A percentile compares a stretch with the other conserved stretches of the same genome.
These are phyloP conservation scores for Meta bourneti DNA, from an alignment of 2,888 invertebrate genomes.

Conservation along the genomic window DNA sequence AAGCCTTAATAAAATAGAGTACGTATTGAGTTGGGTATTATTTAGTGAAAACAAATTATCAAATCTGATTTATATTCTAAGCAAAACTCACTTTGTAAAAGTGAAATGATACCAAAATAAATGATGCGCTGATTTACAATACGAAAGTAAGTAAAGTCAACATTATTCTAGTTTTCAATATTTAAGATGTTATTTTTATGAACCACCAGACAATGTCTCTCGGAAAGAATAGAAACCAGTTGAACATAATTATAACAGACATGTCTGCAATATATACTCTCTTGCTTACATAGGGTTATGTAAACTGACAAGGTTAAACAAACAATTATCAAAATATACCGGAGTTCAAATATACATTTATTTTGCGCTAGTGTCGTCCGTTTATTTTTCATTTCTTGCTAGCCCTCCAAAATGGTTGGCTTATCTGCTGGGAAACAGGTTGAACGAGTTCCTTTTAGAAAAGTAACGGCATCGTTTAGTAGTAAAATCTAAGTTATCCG, in stretches of 20 bases:
- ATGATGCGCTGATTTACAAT: too few species aligned
- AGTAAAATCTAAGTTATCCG: background rate
- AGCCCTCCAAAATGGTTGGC: background rate
- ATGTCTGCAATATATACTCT: background rate
- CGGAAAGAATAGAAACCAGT: background rate
- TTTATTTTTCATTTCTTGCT: constrained; percentile 9
- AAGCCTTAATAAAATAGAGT: too few species aligned
- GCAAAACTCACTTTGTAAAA: too few species aligned
- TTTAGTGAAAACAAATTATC: too few species aligned
- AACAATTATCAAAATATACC: constrained; percentile 31
- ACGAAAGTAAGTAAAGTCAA: background rate
- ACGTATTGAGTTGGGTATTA: too few species aligned
- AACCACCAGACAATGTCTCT: background rate
- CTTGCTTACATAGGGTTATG: background rate
- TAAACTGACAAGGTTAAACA: constrained; percentile 38
- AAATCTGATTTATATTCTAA: too few species aligned
- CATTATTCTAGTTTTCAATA: background rate
- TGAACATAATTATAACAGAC: background rate
- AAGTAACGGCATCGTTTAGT: background rate
- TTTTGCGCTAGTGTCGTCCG: background rate
- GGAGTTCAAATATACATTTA: constrained; percentile 19
- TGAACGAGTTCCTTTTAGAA: constrained; percentile 4
- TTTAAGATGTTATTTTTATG: background rate
- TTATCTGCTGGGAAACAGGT: constrained; percentile 20
- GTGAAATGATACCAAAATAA: too few species aligned